Percentiles rank a stretch among this genome's conserved stretches.
Conservation (phyloP, 2,113 vertebrate species). For the Protomyctophum bolini region DNA sequence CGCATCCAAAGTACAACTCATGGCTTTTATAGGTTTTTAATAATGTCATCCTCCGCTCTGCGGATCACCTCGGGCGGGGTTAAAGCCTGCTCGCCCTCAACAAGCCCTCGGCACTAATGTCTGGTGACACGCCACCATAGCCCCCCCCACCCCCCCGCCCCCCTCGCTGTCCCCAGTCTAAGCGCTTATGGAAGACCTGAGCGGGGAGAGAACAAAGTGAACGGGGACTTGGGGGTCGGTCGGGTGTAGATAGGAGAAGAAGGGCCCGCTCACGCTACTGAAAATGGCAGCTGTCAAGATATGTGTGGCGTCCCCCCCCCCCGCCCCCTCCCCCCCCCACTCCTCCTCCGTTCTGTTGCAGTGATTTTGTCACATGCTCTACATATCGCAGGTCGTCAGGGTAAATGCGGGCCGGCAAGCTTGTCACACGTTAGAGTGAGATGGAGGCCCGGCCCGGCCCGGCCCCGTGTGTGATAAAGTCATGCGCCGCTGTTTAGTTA, state of each 20-base stretch:
- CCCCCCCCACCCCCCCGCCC: conserved; percentile 22
- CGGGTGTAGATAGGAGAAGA: background rate
- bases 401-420: conserved; percentile 71
- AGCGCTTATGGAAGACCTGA: conserved; percentile 42
- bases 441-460: conserved; percentile 51
- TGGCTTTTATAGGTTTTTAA: conserved; percentile 13
- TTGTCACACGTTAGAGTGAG: conserved; percentile 77
- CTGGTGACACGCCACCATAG: conserved; percentile 29
- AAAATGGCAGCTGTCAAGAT: conserved; percentile 82
- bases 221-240: conserved; percentile 55
- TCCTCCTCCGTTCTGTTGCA: conserved; percentile 52
- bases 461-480: conserved; percentile 52
- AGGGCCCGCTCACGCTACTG: conserved; percentile 28
- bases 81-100: conserved; percentile 26
- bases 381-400: conserved; percentile 58
- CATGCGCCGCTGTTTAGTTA: conserved; percentile 70
- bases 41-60: conserved; percentile 3
- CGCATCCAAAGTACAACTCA: conserved; percentile 22
- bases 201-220: conserved; percentile 53
- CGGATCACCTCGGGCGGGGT: conserved; percentile 1
- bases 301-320: conserved; percentile 61
- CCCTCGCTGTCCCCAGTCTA: conserved; percentile 37
- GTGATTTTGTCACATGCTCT: conserved; percentile 73
- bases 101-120: conserved; percentile 47
- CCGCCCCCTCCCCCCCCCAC: conserved; percentile 6